These are phyloP conservation scores for Drosophila anomelani DNA, from an alignment of 2,888 invertebrate genomes.

Conservation along the genomic window DNA sequence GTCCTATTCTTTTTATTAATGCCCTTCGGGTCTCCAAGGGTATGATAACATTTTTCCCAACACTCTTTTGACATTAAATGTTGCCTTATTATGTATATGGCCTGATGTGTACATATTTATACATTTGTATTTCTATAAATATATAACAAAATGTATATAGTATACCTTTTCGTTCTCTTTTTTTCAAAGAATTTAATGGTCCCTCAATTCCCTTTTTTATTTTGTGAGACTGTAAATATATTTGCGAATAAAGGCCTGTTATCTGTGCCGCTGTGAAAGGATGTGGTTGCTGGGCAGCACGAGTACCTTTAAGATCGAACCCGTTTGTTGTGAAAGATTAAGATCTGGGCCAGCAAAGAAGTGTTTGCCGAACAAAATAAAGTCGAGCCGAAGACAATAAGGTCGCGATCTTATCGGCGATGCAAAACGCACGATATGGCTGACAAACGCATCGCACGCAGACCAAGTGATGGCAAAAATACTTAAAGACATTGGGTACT, in stretches of 20 bases:
- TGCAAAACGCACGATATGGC: slow-evolving; percentile 64
- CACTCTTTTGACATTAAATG: slow-evolving; percentile 57
- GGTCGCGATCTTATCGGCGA: slow-evolving; percentile 39
- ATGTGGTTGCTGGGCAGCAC: not conserved
- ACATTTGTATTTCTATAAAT: too few species aligned
- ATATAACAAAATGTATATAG: slow-evolving; percentile 58
- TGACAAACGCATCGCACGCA: slow-evolving; percentile 16
- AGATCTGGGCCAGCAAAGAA: slow-evolving; percentile 43
- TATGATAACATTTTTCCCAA: slow-evolving; percentile 1
- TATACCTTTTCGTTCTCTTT: slow-evolving; percentile 45
- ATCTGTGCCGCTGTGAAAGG: slow-evolving; percentile 57
- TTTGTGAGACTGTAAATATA: slow-evolving; percentile 49
- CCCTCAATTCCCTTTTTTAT: slow-evolving; percentile 62
- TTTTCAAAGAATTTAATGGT: slow-evolving; percentile 66
- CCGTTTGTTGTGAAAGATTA: slow-evolving; percentile 46
- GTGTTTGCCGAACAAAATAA: slow-evolving; percentile 68
- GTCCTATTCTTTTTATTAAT: not conserved
- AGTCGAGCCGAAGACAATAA: slow-evolving; percentile 36
- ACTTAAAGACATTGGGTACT: not conserved
- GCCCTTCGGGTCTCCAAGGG: not conserved
- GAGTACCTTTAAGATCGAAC: slow-evolving; percentile 42
- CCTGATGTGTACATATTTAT: not conserved
- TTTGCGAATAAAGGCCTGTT: slow-evolving; percentile 55
- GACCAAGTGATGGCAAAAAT: not conserved
- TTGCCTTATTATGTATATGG: not conserved